Percentiles rank a stretch among this genome's conserved stretches.
Evolutionary conservation across 2,113 vertebrate genomes (phyloP).

Genomic region (Ornithorhynchus anatinus): DNA sequence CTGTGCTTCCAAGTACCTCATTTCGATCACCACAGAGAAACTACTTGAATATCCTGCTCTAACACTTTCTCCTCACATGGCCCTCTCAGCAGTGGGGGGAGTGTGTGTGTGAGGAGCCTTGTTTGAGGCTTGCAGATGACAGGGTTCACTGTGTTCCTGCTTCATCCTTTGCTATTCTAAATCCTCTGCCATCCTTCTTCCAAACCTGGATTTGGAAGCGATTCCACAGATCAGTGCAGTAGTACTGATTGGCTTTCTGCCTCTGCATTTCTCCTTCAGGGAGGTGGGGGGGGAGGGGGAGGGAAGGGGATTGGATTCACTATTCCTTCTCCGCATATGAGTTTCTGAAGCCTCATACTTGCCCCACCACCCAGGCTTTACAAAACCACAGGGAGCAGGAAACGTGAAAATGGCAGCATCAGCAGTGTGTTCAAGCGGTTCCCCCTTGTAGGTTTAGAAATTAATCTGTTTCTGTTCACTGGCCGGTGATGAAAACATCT

Average conservation of each 20-base stretch:
- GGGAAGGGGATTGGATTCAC: constrained; percentile 67
- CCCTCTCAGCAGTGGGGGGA: no score
- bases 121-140: no score
- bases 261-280: constrained; percentile 43
- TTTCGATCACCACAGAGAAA: no score
- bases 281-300: constrained; percentile 26
- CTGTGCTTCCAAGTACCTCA: no score
- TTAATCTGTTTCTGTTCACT: constrained; percentile 64
- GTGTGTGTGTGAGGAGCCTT: no score
- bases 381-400: constrained; percentile 54
- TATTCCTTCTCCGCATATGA: constrained; percentile 41
- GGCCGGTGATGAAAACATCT: constrained; percentile 34
- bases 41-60: no score
- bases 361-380: constrained; percentile 40
- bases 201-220: neutral
- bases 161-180: no score
- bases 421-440: constrained; percentile 46
- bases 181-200: neutral
- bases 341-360: constrained; percentile 33
- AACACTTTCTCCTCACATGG: no score
- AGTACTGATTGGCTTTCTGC: constrained; percentile 39
- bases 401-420: constrained; percentile 59
- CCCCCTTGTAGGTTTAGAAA: constrained; percentile 62
- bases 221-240: constrained; percentile 29
- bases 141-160: no score